Conservation (phyloP, 2,113 vertebrate species). For the Herpetotheres cachinnans region DNA sequence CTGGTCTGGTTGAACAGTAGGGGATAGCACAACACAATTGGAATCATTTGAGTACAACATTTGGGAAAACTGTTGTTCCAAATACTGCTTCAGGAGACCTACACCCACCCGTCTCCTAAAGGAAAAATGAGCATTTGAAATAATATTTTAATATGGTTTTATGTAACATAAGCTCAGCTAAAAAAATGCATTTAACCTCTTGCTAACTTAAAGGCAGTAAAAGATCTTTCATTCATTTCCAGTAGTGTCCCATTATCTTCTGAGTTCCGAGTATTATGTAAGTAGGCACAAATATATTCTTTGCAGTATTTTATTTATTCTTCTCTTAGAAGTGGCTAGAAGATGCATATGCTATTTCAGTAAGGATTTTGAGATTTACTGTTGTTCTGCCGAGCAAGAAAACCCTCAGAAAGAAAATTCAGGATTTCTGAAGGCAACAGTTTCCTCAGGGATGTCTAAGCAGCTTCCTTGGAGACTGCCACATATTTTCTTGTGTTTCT, state of each 20-base stretch:
- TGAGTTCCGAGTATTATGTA: neutral
- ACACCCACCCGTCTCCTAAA: neutral
- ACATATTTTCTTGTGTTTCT: neutral
- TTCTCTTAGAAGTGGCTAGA: neutral
- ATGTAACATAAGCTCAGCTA: neutral
- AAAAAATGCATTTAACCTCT: neutral
- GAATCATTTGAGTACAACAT: neutral
- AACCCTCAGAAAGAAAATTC: neutral
- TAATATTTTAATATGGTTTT: conserved; percentile 1
- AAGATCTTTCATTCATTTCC: conserved; percentile 36
- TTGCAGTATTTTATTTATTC: neutral
- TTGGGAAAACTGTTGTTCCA: neutral
- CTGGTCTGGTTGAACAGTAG: neutral
- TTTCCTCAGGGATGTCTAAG: neutral
- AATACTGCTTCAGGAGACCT: neutral
- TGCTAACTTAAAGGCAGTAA: conserved; percentile 13
- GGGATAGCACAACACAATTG: neutral
- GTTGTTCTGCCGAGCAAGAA: neutral
- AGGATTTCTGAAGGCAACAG: neutral
- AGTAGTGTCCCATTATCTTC: conserved; percentile 16
- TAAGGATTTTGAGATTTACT: neutral
- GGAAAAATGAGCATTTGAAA: neutral
- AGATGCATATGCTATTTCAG: neutral
- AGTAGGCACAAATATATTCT: neutral
- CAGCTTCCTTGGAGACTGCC: neutral